Evolutionary conservation across 2,113 vertebrate species (phyloP), one percentile per base, ranked within the genome.

Genomic region (Elgaria multicarinata): DNA sequence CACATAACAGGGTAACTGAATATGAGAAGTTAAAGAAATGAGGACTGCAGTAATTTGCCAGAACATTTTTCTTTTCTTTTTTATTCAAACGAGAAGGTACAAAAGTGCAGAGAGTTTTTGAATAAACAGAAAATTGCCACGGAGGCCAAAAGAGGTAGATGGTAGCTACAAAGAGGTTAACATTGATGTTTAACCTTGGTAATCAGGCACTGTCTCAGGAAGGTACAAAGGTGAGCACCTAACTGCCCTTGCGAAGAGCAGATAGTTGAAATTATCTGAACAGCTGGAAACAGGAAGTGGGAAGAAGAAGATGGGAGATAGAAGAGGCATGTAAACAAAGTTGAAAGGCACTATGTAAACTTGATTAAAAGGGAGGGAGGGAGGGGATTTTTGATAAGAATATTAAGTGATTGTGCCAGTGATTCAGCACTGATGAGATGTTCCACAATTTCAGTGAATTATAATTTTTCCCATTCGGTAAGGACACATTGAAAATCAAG

Each of bases 211-310:
- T 94, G 92, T 95, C 94, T 94, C 90, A 88, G 94, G 26, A 88
- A 89, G 71, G 75, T 92, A 89, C 85, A 94, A 92, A 93, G 82
- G 86, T 0, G 36, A 36, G 18, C 55, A 28, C n/a, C 24, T 53
- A 2, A 53, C 79, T 91, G 89, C 90, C 76, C 67, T n/a, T 80
- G 89, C 69, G 12, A 3, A 28, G 16, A 20, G 71, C 66, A 92
- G 88, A 82, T 94, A 91, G 28, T 4, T 72, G 71, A 85, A 89
- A 82, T 6, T 72, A 86, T 92, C 89, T 79, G 83, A 91, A 85
- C 93, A 95, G 93, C 93, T 96, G 93, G 89, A 92, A 92, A 83
- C 80, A 93, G 88, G 26, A 81, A 90, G 83, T 33, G 75, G 79
- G 79, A 86, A 36, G 33, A 80, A 72, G 86, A 69, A 88, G 74